Evolutionary conservation across 2,888 invertebrate species (phyloP).

Genomic region (Lasioglossum figueresi): DNA sequence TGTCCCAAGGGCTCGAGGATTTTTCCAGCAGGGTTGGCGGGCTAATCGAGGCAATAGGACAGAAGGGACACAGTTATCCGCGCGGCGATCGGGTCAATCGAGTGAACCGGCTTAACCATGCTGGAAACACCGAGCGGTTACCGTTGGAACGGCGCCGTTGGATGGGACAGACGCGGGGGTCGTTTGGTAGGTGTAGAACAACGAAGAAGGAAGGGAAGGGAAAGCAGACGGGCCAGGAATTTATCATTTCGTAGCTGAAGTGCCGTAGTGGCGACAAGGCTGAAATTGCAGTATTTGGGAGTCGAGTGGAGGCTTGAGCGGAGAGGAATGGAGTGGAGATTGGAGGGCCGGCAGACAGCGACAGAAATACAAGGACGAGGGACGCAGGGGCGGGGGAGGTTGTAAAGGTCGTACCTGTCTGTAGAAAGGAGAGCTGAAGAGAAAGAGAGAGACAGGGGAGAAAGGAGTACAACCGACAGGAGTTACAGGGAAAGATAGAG

Average conservation of each 20-base stretch:
- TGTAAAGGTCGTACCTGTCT: slow-evolving; percentile 54
- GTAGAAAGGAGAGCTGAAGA: slow-evolving; percentile 31
- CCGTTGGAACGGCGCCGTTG: slow-evolving; percentile 33
- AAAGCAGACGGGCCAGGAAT: slow-evolving; percentile 74
- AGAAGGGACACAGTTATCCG: slow-evolving; percentile 57
- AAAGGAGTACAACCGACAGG: not conserved
- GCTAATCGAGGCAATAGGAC: slow-evolving; percentile 53
- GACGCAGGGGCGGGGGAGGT: slow-evolving; percentile 23
- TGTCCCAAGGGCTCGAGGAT: not conserved
- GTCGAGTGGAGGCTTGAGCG: slow-evolving; percentile 74
- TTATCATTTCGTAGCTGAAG: slow-evolving; percentile 80
- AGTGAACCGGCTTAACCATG: slow-evolving; percentile 56
- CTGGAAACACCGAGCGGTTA: slow-evolving; percentile 60
- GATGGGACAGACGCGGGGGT: not conserved
- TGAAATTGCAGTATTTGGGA: slow-evolving; percentile 81
- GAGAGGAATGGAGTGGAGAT: slow-evolving; percentile 69
- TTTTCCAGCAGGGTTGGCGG: slow-evolving; percentile 9
- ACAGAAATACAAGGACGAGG: slow-evolving; percentile 53
- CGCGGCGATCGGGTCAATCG: slow-evolving; percentile 62
- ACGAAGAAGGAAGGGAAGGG: slow-evolving; percentile 22
- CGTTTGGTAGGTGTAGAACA: slow-evolving; percentile 12
- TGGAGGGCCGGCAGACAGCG: slow-evolving; percentile 64
- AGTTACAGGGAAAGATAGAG: slow-evolving; percentile 22
- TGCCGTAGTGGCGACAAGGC: slow-evolving; percentile 76
- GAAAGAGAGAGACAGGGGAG: not conserved